These are phyloP conservation scores for Crossaster papposus DNA, from an alignment of 53 echinoderm and acorn worm species.

Conservation along the genomic window DNA sequence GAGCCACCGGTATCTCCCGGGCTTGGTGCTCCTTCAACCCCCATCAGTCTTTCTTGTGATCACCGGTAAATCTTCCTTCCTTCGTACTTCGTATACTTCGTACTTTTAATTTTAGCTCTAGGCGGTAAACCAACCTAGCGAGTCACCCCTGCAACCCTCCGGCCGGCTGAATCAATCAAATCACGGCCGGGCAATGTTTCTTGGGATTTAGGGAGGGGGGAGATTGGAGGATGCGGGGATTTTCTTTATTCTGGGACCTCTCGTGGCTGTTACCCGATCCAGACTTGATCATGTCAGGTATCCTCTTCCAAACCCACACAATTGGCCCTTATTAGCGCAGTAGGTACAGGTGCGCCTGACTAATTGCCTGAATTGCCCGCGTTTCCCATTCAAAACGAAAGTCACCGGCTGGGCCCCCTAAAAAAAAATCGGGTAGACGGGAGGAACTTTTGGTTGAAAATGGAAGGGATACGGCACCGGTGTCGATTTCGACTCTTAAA, in stretches of 20 bases:
- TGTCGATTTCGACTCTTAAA: conserved; percentile 31
- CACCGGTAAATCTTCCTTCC: neutral
- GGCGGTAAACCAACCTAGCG: conserved; percentile 22
- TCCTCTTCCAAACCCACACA: conserved; percentile 43
- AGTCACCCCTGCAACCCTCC: neutral
- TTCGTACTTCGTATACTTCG: neutral
- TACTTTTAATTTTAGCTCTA: neutral
- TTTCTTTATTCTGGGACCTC: neutral
- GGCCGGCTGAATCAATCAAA: conserved; percentile 47
- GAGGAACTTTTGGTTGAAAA: too few relatives aligned
- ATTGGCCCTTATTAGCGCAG: conserved; percentile 36
- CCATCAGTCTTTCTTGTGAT: conserved; percentile 2
- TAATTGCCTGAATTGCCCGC: conserved; percentile 48
- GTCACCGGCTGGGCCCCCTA: conserved; percentile 46
- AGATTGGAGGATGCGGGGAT: neutral
- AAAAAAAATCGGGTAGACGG: neutral
- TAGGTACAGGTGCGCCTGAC: conserved; percentile 38
- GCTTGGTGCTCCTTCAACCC: conserved; percentile 23
- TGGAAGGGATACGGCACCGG: conserved; percentile 28
- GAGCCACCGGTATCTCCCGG: conserved; percentile 42
- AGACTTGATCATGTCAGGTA: conserved; percentile 41
- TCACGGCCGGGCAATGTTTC: conserved; percentile 18
- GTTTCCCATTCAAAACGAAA: conserved; percentile 4
- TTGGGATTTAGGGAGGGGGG: neutral
- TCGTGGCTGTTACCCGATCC: conserved; percentile 22